phyloP scores from a whole-genome alignment of 2,797 vertebrate species.

The Lutjanus argentimaculatus region DNA sequence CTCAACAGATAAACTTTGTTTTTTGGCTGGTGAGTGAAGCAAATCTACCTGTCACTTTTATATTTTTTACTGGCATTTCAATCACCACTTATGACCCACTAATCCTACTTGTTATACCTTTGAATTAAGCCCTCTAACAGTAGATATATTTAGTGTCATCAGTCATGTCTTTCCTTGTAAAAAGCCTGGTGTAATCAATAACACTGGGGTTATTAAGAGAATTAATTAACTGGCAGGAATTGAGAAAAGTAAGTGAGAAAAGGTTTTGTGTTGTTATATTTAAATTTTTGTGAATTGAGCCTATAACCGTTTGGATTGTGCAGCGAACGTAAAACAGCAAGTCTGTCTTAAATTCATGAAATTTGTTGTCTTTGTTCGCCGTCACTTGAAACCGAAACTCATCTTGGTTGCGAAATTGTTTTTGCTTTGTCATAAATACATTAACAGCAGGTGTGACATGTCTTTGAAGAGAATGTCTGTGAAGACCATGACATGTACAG shows the following conservation, averaged over 20 bases:
- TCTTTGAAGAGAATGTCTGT: not conserved
- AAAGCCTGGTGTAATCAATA: too few species aligned
- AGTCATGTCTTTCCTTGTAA: too few species aligned
- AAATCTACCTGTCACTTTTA: too few species aligned
- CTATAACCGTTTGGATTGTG: not conserved
- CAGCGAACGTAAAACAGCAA: not conserved
- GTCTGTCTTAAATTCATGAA: not conserved
- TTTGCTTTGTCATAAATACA: not conserved
- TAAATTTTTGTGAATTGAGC: not conserved
- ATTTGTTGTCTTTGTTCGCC: not conserved
- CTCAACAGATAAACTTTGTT: too few species aligned
- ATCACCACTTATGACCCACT: too few species aligned
- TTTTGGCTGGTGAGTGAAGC: too few species aligned
- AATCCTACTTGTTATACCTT: too few species aligned
- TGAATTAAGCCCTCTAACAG: too few species aligned
- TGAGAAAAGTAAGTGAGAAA: not conserved
- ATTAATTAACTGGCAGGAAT: too few species aligned
- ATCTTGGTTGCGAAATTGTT: not conserved
- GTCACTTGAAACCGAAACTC: not conserved
- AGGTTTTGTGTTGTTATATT: not conserved
- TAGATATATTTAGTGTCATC: too few species aligned
- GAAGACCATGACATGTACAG: constrained; percentile 17
- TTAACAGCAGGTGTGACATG: not conserved
- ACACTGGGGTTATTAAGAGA: too few species aligned
- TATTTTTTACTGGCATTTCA: too few species aligned